Evolutionary conservation across 2,888 invertebrate genomes (phyloP), one percentile per base, ranked within the genome.

Genomic region (Hemicrepidius hirtus): DNA sequence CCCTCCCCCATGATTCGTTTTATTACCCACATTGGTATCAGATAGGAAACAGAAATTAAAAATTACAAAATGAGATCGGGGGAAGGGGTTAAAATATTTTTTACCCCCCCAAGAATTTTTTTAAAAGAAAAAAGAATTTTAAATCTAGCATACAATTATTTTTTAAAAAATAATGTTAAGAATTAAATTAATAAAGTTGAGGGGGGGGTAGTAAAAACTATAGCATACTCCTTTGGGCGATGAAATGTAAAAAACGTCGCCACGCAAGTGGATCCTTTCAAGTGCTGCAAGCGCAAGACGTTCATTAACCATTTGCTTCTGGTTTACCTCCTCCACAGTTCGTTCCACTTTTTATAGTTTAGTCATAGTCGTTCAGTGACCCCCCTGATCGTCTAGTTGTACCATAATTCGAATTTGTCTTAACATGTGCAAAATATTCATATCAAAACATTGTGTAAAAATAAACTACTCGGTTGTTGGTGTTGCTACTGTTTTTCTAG

Each of bases 321-420:
- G 50, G 53, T 41, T 64, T 53, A 10, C 35, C 55, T 64, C 64
- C 57, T 64, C 40, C 60, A 62, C 41, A 68, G 50, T 60, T 62
- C 49, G 68, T 44, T 68, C 60, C 62, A 68, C 60, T 60, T 68
- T 62, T 68, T 55, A 35, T 67, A 46, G 57, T 41, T 57, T 55
- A 40, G 44, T 67, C 24, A 37, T 65, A 32, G 49, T 49, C 46
- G 60, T 60, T 32, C 59, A 60, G 35, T 49, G 59, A 60, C 68
- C 62, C 41, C 28, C 44, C 21, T 35, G 24, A 44, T 59, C 21
- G 49, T 46, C 46, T 37, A 20, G 20, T 35, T 53, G 37, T 49
- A 35, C 4, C 44, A 28, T 24, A 24, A 12, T 24, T 24, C 16
- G 18, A 12, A 59, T 46, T 62, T 63, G 62, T 63, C 32, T 41